Base-by-base conservation (phyloP, 2,888 invertebrate genomes). In the Flexamia atlantica region DNA sequence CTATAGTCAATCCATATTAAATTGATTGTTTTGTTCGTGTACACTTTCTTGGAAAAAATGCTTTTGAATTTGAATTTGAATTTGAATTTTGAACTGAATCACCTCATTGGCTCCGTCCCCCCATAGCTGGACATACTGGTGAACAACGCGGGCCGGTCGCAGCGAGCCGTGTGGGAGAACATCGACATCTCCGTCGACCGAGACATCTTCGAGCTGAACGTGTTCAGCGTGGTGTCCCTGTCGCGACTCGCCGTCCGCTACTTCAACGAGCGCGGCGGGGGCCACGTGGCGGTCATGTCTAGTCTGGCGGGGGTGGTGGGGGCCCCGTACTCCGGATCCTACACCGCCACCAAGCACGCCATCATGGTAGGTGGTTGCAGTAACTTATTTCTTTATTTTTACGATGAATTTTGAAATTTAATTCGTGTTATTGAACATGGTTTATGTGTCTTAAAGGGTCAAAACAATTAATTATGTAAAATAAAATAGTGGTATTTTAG, bases 101-200 rank as follows among this genome's bases (percentile, higher is more conserved):
- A n/a, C n/a, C n/a, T n/a, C n/a, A n/a, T n/a, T n/a, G n/a, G n/a
- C n/a, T n/a, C n/a, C n/a, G n/a, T n/a, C n/a, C n/a, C n/a, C n/a
- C n/a, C 89, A 76, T 89, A 93, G 91, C 90, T 97, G 60, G 95
- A 97, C 89, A 92, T 97, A 83, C 90, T 97, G 50, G 93, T 97
- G 0, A 96, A 95, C 89, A 97, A 97, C 90, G 96, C 96, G 0
- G 97, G 96, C 0, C 90, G 96, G 82, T 95, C 95, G 9, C 97
- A 97, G 89, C 91, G 96, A 85, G 95, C 95, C 0, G 87, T 89
- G 25, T 96, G 95, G 94, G 94, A 94, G 85, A 91, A 94, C 0
- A 95, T 95, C 70, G 93, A 94, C 0, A 85, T 95, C 0, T 89
- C 91, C 60, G 96, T 97, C 0, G 97, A 97, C 89, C 91, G 91